phyloP scores from a whole-genome alignment of 2,888 invertebrate species.

The Stenurella melanura region DNA sequence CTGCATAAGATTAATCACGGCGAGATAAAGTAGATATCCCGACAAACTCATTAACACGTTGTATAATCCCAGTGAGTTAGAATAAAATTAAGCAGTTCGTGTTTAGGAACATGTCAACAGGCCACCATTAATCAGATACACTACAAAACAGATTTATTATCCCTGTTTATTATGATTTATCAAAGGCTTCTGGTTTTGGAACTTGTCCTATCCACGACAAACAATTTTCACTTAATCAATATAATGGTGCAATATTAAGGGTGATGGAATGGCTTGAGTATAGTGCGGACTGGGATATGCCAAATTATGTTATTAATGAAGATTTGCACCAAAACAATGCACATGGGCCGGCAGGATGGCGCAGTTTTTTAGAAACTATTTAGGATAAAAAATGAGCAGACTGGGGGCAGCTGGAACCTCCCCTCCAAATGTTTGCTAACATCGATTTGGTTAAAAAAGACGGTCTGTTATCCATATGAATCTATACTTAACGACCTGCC shows the following conservation, averaged over 20 bases:
- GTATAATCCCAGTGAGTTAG: constrained; percentile 37
- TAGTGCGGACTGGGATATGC: neutral
- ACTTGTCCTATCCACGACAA: constrained; percentile 15
- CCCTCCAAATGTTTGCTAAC: no score
- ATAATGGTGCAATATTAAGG: constrained; percentile 1
- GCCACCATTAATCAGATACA: constrained; percentile 33
- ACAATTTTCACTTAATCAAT: constrained; percentile 20
- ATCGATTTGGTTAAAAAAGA: no score
- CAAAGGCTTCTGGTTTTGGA: constrained; percentile 14
- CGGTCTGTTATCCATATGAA: no score
- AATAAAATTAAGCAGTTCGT: constrained; percentile 34
- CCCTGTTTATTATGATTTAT: constrained; percentile 23
- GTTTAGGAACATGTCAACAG: constrained; percentile 34
- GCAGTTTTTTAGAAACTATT: no score
- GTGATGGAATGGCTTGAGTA: neutral
- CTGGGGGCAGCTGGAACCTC: no score
- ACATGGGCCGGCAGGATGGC: no score
- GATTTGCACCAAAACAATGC: no score
- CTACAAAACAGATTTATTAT: constrained; percentile 32
- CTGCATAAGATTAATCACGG: constrained; percentile 50
- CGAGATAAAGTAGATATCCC: constrained; percentile 47
- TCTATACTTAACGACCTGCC: no score
- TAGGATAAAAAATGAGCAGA: no score
- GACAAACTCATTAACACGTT: constrained; percentile 46
- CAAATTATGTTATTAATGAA: no score